Evolutionary conservation across 2,888 invertebrate species (phyloP), one percentile per base, ranked within the genome.

Genomic region (Ophonus ardosiacus): DNA sequence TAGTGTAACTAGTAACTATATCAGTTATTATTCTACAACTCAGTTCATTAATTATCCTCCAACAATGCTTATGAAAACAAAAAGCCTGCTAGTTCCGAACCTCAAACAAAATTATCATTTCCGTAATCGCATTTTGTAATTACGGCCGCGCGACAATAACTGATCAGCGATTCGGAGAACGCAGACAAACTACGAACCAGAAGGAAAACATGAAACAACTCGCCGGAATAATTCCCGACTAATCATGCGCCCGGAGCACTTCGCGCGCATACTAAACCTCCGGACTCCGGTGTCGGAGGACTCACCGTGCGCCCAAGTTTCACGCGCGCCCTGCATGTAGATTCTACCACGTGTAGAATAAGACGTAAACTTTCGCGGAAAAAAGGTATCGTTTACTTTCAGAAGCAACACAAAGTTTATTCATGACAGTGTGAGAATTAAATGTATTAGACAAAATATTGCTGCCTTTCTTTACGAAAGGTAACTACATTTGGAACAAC

Each of bases 171-270:
- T 59, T 57, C 59, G 79, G 51, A 18, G 51, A 17, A 40, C 79
- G 61, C 21, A 59, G 59, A 79, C 31, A 43, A 74, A 43, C 71
- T 74, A 21, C 59, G 61, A 40, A 38, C 38, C 79, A 79, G 57
- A 65, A 81, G 71, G 82, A 82, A 82, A 82, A 82, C 82, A 71
- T 82, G 68, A 68, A 82, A 82, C 65, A 79, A 79, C 79, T 79
- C 79, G 7, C 15, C 61, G 79, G 79, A 79, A 59, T 79, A 79
- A 79, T 79, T 79, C 79, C 79, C n/a, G 61, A 61, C 79, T 79
- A 79, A 79, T 79, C 59, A 79, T 79, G 31, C 61, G 79, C 61
- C 61, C 31, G 79, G 71, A 43, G 71, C 71, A 40, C 71, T 18
- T 74, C 71, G 71, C 71, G 38, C 79, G 82, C 82, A 82, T 82